Conservation (phyloP, 2,797 vertebrate species). For the Microcaecilia unicolor region DNA sequence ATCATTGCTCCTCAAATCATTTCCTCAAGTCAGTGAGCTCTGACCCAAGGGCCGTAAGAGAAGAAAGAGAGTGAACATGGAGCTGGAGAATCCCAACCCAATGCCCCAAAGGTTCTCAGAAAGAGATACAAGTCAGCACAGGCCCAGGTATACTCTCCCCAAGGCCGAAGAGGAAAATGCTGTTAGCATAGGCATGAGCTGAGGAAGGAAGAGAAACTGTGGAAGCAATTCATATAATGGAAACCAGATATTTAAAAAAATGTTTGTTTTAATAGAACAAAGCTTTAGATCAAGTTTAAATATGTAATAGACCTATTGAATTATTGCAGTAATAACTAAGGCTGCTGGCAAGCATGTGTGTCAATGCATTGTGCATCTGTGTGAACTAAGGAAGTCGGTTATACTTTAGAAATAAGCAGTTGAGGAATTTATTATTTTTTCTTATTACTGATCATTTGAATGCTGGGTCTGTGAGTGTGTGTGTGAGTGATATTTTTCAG, state of each 20-base stretch:
- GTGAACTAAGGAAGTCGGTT: constrained; percentile 17
- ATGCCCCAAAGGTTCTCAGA: too few species aligned
- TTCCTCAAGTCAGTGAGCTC: too few species aligned
- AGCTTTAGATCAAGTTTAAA: too few species aligned
- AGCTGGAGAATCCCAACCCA: too few species aligned
- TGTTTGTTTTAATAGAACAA: constrained; percentile 21
- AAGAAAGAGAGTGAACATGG: too few species aligned
- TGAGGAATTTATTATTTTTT: constrained; percentile 41
- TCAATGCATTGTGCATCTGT: constrained; percentile 37
- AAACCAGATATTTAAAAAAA: constrained; percentile 9
- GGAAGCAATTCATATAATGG: constrained; percentile 9
- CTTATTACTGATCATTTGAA: constrained; percentile 44
- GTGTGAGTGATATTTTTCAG: constrained; percentile 51
- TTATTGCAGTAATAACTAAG: constrained; percentile 19
- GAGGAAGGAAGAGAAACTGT: too few species aligned
- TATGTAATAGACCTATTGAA: too few species aligned
- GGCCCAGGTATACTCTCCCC: too few species aligned
- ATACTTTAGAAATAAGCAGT: constrained; percentile 36
- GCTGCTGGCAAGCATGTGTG: constrained; percentile 24
- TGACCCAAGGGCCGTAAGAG: too few species aligned
- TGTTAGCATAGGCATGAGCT: background rate
- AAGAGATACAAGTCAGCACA: too few species aligned
- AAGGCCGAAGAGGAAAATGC: too few species aligned
- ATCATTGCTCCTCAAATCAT: too few species aligned
- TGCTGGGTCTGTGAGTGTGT: constrained; percentile 33